Evolutionary conservation across 2,888 invertebrate genomes (phyloP).

Genomic region (Heliconius sara): DNA sequence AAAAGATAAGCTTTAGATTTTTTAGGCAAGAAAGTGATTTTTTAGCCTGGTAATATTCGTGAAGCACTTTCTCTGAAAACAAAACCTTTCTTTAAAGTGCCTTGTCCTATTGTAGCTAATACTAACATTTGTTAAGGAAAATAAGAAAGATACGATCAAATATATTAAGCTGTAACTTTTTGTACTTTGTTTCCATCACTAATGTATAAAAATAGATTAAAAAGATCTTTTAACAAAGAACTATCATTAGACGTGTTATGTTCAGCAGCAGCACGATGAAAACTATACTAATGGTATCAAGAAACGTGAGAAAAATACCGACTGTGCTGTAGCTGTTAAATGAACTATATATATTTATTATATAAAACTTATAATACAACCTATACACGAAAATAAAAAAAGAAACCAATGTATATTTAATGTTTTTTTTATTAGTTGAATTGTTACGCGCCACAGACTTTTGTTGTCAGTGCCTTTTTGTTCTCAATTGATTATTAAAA

Average conservation of each 20-base stretch:
- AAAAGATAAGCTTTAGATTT: too few species aligned
- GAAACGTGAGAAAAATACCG: constrained; percentile 20
- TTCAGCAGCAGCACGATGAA: constrained; percentile 1
- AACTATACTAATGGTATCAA: constrained; percentile 2
- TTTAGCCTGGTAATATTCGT: neutral
- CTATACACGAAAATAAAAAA: neutral
- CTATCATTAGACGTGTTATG: constrained; percentile 7
- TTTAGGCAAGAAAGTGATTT: neutral
- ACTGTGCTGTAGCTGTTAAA: neutral
- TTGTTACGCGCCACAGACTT: too few species aligned
- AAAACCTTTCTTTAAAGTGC: neutral
- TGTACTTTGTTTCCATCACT: neutral
- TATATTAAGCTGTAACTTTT: neutral
- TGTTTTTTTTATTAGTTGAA: too few species aligned
- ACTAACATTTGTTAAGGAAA: neutral
- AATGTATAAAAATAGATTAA: neutral
- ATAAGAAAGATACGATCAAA: neutral
- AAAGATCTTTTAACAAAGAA: constrained; percentile 9
- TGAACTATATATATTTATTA: neutral
- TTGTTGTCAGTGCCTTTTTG: too few species aligned
- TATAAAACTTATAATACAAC: neutral
- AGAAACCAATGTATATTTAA: too few species aligned
- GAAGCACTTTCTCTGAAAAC: neutral
- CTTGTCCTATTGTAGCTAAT: neutral
- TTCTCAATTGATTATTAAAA: too few species aligned